A percentile compares a stretch with the other conserved stretches of the same genome.
phyloP scores from a whole-genome alignment of 1,140 invertebrate species.

The Chironomus tepperi region DNA sequence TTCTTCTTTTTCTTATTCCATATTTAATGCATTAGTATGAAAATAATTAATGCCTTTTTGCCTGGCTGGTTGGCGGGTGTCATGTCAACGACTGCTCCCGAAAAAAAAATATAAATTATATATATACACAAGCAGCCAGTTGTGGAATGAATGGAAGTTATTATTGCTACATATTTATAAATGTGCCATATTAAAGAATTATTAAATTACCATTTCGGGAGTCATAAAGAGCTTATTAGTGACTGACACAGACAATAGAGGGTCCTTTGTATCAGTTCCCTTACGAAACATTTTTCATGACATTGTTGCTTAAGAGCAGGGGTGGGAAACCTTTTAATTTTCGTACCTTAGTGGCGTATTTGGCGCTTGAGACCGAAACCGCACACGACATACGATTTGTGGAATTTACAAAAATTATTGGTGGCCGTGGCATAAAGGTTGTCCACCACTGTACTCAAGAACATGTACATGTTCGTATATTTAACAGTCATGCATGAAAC shows the following conservation, averaged over 20 bases:
- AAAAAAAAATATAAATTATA: not conserved
- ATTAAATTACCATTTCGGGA: slow-evolving; percentile 2
- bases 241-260: not conserved
- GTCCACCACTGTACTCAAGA: too few species aligned
- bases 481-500: slow-evolving; percentile 12
- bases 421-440: too few species aligned
- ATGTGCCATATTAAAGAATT: not conserved
- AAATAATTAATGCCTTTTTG: not conserved
- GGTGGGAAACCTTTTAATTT: too few species aligned
- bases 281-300: not conserved
- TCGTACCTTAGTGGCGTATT: too few species aligned
- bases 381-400: too few species aligned
- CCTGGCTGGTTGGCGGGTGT: not conserved
- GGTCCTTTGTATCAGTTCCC: not conserved
- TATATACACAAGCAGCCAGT: not conserved
- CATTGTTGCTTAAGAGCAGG: too few species aligned
- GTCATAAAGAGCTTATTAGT: not conserved
- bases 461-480: not conserved
- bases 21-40: slow-evolving; percentile 1
- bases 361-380: too few species aligned
- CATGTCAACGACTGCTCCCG: slow-evolving; percentile 10
- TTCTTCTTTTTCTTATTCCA: not conserved
- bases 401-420: too few species aligned
- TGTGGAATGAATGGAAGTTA: too few species aligned
- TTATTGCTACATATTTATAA: not conserved